Percentiles rank a stretch among this genome's conserved stretches.
These are phyloP conservation scores for Microctenopoma stevenorrisi DNA, from an alignment of 2,797 vertebrate genomes.

Conservation along the genomic window DNA sequence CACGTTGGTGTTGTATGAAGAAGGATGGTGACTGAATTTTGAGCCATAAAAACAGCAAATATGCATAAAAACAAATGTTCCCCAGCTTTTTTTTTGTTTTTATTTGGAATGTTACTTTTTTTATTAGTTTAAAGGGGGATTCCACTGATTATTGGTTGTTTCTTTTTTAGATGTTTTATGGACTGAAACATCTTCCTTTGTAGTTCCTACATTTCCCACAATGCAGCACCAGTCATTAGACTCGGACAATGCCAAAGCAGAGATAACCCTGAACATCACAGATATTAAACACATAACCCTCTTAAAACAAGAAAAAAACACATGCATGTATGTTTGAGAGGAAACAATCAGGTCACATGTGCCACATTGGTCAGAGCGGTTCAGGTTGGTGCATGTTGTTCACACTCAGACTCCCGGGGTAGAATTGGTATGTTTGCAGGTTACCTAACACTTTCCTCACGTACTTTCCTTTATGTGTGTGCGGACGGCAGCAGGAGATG, in stretches of 20 bases:
- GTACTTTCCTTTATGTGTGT: not conserved
- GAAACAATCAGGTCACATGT: too few species aligned
- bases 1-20: not conserved
- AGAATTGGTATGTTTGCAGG: not conserved
- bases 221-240: not conserved
- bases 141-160: too few species aligned
- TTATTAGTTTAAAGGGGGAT: too few species aligned
- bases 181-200: too few species aligned
- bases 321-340: too few species aligned
- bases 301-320: too few species aligned
- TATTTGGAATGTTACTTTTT: too few species aligned
- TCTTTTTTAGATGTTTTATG: too few species aligned
- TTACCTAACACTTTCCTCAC: not conserved
- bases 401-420: not conserved
- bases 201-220: too few species aligned
- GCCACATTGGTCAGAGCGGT: not conserved
- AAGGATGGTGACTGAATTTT: not conserved
- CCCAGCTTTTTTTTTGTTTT: too few species aligned
- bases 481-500: not conserved
- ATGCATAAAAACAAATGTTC: not conserved
- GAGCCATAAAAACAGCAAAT: not conserved
- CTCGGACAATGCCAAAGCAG: not conserved
- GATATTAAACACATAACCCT: too few species aligned
- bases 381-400: not conserved
- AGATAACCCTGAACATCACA: not conserved